These are phyloP conservation scores for Rafetus swinhoei DNA, from an alignment of 2,113 vertebrate genomes.

Conservation along the genomic window DNA sequence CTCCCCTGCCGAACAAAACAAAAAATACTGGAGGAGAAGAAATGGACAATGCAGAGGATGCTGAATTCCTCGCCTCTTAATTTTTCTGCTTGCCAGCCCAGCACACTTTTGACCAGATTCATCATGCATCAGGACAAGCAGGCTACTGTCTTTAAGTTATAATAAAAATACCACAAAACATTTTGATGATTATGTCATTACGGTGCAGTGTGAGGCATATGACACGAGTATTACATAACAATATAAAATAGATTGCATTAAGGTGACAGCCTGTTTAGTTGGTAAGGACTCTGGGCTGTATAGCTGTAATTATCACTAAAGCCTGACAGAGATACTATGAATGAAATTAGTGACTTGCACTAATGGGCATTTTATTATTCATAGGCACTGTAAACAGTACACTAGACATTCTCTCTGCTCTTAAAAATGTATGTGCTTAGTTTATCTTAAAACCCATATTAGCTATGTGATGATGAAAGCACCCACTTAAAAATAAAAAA, in stretches of 20 bases:
- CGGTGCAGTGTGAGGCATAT: neutral
- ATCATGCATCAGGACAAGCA: neutral
- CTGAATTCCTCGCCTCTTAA: neutral
- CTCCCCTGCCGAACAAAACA: neutral
- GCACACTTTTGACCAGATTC: neutral
- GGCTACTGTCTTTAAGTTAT: neutral
- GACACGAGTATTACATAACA: neutral
- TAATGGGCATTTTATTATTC: neutral
- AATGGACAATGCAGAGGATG: neutral
- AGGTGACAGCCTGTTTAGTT: neutral
- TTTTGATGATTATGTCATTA: neutral
- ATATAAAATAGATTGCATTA: neutral
- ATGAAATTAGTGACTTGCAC: neutral
- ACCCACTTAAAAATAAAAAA: conserved; percentile 5
- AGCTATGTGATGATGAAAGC: neutral
- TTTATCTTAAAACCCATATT: conserved; percentile 40
- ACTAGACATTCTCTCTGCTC: neutral
- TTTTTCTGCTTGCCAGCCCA: neutral
- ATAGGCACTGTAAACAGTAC: neutral
- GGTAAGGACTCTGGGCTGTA: neutral
- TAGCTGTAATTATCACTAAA: neutral
- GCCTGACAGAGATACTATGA: neutral
- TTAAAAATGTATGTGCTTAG: neutral
- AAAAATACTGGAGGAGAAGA: neutral
- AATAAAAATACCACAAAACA: neutral